Evolutionary conservation across 2,113 vertebrate species (phyloP).

Genomic region (Coptodon bakossiorum): DNA sequence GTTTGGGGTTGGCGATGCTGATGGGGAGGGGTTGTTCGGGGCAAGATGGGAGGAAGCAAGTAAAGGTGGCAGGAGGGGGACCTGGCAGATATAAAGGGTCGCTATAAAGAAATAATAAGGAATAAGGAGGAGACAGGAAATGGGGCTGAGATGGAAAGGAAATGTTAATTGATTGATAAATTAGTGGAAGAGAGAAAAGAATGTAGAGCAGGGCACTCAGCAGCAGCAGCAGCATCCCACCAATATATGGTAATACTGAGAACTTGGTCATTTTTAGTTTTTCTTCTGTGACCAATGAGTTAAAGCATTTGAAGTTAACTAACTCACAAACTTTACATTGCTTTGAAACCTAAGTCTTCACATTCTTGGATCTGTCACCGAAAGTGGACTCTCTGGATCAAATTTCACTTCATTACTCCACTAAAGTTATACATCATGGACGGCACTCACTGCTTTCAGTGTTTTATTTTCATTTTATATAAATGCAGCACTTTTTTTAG

Average conservation of each 20-base stretch:
- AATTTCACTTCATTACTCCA: neutral
- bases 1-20: conserved; percentile 8
- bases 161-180: neutral
- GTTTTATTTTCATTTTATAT: neutral
- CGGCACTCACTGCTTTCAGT: neutral
- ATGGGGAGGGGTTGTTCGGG: neutral
- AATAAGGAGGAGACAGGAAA: neutral
- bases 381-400: neutral
- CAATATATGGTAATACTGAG: neutral
- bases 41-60: neutral
- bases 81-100: neutral
- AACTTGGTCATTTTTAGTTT: neutral
- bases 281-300: neutral
- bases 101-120: neutral
- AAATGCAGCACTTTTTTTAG: neutral
- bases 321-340: neutral
- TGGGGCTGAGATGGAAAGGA: neutral
- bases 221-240: neutral
- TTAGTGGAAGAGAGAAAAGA: neutral
- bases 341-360: neutral
- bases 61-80: neutral
- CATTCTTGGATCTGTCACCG: neutral
- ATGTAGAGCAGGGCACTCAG: neutral
- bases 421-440: neutral
- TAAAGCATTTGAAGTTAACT: neutral